Evolutionary conservation across 1,140 invertebrate species (phyloP).

Genomic region (Camponotus floridanus): DNA sequence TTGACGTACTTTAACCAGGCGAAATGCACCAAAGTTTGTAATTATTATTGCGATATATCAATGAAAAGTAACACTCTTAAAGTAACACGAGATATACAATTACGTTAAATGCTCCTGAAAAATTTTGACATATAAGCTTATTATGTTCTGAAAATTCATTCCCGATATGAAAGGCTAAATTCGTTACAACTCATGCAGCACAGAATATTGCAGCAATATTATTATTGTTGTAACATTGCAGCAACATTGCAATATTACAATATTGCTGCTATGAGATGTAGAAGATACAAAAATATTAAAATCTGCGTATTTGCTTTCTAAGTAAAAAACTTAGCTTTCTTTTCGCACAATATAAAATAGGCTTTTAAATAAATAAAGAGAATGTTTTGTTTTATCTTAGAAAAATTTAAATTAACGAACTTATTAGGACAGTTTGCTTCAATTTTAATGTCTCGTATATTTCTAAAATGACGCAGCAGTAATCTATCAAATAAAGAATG

Average conservation of each 20-base stretch:
- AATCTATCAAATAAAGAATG: slow-evolving; percentile 23
- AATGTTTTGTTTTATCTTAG: too few relatives aligned
- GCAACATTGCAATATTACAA: too few relatives aligned
- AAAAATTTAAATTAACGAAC: too few relatives aligned
- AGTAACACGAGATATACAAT: background rate
- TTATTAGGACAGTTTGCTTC: too few relatives aligned
- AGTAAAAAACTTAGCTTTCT: background rate
- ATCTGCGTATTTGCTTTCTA: background rate
- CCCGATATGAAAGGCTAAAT: background rate
- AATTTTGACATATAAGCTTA: background rate
- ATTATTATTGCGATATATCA: background rate
- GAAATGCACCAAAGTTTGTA: background rate
- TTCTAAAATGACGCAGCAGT: slow-evolving; percentile 53
- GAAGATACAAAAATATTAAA: background rate
- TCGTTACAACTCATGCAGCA: too few relatives aligned
- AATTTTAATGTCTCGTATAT: background rate
- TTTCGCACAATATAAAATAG: background rate
- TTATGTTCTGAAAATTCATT: background rate
- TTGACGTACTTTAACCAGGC: background rate
- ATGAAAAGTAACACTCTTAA: background rate
- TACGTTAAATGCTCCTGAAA: background rate
- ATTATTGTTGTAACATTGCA: too few relatives aligned
- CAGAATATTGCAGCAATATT: too few relatives aligned
- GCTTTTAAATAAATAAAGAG: too few relatives aligned
- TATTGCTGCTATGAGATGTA: background rate